Evolutionary conservation across 2,888 invertebrate genomes (phyloP).

Genomic region (Cacoxenus indagator): DNA sequence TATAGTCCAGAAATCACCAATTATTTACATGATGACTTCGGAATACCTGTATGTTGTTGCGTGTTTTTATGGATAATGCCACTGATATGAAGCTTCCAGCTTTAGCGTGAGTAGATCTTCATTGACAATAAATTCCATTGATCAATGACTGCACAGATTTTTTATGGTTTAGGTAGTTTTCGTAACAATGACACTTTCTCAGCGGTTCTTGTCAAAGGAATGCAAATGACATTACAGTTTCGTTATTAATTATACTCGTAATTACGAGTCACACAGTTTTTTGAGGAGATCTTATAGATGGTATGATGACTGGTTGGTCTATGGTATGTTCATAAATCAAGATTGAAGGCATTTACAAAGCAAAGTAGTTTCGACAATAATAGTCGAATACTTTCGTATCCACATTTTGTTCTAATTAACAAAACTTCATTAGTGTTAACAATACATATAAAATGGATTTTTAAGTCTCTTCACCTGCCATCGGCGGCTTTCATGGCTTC

Average conservation of each 20-base stretch:
- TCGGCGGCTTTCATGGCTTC: not conserved
- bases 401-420: constrained; percentile 49
- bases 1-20: constrained; percentile 41
- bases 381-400: not conserved
- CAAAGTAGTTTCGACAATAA: not conserved
- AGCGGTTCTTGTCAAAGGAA: not conserved
- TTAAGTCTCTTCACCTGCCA: constrained; percentile 13
- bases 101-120: not conserved
- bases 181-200: not conserved
- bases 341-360: not conserved
- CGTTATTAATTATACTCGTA: not conserved
- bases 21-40: constrained; percentile 48
- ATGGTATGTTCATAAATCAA: not conserved
- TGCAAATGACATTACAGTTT: constrained; percentile 1
- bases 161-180: not conserved
- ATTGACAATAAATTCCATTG: not conserved
- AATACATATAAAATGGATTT: constrained; percentile 40
- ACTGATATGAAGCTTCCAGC: not conserved
- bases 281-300: not conserved
- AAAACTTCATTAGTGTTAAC: constrained; percentile 46
- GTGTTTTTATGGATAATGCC: not conserved
- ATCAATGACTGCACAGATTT: constrained; percentile 1
- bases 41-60: constrained; percentile 26
- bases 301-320: not conserved
- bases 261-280: not conserved